Conservation (phyloP, 2,888 invertebrate genomes). For the Phaonia tiefii region DNA sequence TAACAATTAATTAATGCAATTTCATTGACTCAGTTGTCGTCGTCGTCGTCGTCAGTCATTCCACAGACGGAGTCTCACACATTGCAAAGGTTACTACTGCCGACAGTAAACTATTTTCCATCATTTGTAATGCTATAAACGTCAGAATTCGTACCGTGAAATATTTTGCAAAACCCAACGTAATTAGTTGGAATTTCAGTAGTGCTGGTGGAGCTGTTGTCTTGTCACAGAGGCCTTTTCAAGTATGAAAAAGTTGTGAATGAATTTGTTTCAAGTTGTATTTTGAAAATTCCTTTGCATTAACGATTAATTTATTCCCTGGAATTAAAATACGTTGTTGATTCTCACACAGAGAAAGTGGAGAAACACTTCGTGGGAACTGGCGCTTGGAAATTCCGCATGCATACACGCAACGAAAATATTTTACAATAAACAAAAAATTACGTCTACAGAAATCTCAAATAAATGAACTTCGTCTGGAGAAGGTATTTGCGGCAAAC, state of each 20-base stretch:
- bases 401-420: too few species aligned
- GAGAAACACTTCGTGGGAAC: too few species aligned
- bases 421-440: too few species aligned
- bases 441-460: too few species aligned
- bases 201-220: neutral
- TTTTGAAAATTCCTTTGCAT: slow-evolving; percentile 2
- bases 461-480: too few species aligned
- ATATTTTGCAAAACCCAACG: slow-evolving; percentile 1
- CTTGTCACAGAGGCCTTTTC: neutral
- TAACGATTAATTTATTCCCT: slow-evolving; percentile 19
- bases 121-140: slow-evolving; percentile 54
- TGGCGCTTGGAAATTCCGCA: too few species aligned
- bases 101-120: slow-evolving; percentile 28
- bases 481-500: too few species aligned
- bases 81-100: neutral
- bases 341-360: neutral
- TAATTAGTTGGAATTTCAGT: slow-evolving; percentile 41
- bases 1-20: slow-evolving; percentile 58
- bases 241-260: slow-evolving; percentile 22
- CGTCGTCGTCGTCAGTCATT: slow-evolving; percentile 6
- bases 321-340: neutral
- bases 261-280: slow-evolving; percentile 2
- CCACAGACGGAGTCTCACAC: slow-evolving; percentile 16
- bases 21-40: slow-evolving; percentile 39
- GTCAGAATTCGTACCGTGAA: slow-evolving; percentile 47